Base-by-base conservation (phyloP, 2,113 vertebrate species). In the Limanda limanda region DNA sequence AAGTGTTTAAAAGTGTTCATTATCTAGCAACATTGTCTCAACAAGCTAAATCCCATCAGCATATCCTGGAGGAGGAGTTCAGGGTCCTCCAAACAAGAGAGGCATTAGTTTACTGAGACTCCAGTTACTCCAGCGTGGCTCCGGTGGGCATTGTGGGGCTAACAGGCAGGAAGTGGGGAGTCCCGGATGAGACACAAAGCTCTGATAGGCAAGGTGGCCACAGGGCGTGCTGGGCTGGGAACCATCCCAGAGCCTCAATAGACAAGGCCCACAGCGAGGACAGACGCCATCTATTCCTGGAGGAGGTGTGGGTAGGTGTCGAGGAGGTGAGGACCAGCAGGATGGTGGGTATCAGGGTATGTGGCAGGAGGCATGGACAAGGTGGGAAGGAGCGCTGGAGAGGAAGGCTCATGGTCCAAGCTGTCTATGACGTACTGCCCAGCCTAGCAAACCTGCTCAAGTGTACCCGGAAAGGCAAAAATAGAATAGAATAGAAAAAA, bases 291-390 rank as follows among this genome's bases (percentile, higher is more conserved):
- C 25, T 60, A 5, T 12, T 60, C 42, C 24, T 51, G 25, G 7
- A 47, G 17, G 52, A 66, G 17, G 61, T 74, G 35, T 6, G 14
- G 18, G 71, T 15, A 42, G 64, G 8, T 7, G 17, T 51, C 0
- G 13, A 76, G 45, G 27, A 54, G 57, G 21, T 31, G 31, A 31
- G 31, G 31, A 52, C 14, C 31, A 68, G 74, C 57, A 62, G 18
- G 35, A 11, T 51, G 17, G 27, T 68, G n/a, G 4, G 65, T 1
- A 61, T 6, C 27, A 31, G 27, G 27, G 27, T 31, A 31, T 76
- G 56, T 5, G 0, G 21, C 56, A 68, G 1, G 55, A n/a, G 17
- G 27, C 27, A 20, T 54, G 17, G 35, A 68, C 13, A 2, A 55
- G 31, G 25, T 55, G 58, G 57, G 27, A 76, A 12, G n/a, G 18